Evolutionary conservation across 2,113 vertebrate species (phyloP).

Genomic region (Silurus asotus): DNA sequence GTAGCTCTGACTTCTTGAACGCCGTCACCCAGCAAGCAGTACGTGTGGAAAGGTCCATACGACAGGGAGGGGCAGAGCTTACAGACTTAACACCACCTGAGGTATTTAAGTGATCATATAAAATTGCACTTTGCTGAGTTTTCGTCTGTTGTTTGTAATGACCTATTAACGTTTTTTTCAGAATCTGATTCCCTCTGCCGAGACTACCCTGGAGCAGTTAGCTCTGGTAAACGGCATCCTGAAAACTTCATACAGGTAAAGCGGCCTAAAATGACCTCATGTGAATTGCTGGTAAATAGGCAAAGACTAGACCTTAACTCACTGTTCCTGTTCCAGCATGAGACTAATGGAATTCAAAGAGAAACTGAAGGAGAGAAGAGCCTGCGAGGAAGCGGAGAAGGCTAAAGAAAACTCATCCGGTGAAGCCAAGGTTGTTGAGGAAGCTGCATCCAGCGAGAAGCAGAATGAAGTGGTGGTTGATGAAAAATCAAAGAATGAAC

Average conservation of each 20-base stretch:
- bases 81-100: slow-evolving; percentile 65
- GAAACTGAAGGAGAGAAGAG: slow-evolving; percentile 67
- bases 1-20: slow-evolving; percentile 75
- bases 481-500: slow-evolving; percentile 12
- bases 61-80: slow-evolving; percentile 73
- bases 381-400: slow-evolving; percentile 61
- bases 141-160: neutral
- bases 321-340: slow-evolving; percentile 56
- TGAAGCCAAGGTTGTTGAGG: slow-evolving; percentile 45
- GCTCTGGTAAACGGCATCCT: slow-evolving; percentile 74
- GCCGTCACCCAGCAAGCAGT: slow-evolving; percentile 81
- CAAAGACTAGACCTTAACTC: neutral
- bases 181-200: slow-evolving; percentile 66
- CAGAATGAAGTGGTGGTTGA: slow-evolving; percentile 38
- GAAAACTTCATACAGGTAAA: slow-evolving; percentile 69
- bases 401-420: slow-evolving; percentile 34
- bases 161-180: slow-evolving; percentile 13
- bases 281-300: neutral
- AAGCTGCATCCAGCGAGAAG: slow-evolving; percentile 50
- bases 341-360: slow-evolving; percentile 69
- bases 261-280: neutral
- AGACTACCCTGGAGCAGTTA: slow-evolving; percentile 74
- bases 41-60: slow-evolving; percentile 76
- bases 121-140: neutral
- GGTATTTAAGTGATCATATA: slow-evolving; percentile 56